These are phyloP conservation scores for Nemapogon koenigi DNA, from an alignment of 2,888 invertebrate genomes.

Conservation along the genomic window DNA sequence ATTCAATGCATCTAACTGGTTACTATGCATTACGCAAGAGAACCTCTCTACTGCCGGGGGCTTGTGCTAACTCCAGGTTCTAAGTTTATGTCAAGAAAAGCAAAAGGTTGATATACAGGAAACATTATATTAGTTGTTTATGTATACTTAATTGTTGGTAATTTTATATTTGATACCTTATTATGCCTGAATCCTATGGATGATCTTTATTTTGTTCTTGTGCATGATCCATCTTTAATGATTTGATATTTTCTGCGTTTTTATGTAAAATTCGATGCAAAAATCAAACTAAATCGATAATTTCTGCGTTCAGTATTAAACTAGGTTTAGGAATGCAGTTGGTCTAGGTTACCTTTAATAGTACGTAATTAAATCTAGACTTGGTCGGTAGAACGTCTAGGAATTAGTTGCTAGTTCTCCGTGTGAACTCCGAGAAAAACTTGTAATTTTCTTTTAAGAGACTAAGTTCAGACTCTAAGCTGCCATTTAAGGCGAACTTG, in stretches of 20 bases:
- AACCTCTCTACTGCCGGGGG: constrained; percentile 1
- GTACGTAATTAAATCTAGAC: constrained; percentile 1
- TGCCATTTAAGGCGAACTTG: too few relatives aligned
- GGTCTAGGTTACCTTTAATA: neutral
- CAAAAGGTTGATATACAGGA: constrained; percentile 4
- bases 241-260: too few relatives aligned
- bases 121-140: neutral
- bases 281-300: too few relatives aligned
- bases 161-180: neutral
- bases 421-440: constrained; percentile 3
- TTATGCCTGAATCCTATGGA: too few relatives aligned
- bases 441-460: constrained; percentile 3
- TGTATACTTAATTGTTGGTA: neutral
- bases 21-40: too few relatives aligned
- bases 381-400: neutral
- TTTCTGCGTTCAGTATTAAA: too few relatives aligned
- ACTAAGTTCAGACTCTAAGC: too few relatives aligned
- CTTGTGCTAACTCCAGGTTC: constrained; percentile 1
- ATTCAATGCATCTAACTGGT: too few relatives aligned
- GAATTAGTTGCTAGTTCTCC: neutral
- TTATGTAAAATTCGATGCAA: too few relatives aligned
- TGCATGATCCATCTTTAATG: too few relatives aligned
- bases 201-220: too few relatives aligned
- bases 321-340: neutral
- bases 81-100: constrained; percentile 2